phyloP scores from a whole-genome alignment of 1,140 invertebrate genomes.

The Dinothrombium tinctorium region DNA sequence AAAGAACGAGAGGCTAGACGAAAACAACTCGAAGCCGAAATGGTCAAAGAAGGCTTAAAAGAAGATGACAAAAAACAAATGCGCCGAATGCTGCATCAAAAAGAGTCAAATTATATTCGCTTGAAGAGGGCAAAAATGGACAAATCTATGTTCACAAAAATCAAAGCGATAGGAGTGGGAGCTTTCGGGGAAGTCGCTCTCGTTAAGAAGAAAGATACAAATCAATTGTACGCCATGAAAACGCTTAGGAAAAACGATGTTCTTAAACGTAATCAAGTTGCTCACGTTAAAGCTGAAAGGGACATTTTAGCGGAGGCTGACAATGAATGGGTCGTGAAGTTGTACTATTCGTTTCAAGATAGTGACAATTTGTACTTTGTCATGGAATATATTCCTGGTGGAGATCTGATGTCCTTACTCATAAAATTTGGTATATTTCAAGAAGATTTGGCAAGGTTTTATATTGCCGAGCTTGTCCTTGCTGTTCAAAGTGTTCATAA shows the following conservation, averaged over 20 bases:
- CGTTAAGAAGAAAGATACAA: conserved; percentile 81
- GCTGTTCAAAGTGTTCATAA: conserved; percentile 99
- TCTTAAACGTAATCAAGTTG: conserved; percentile 97
- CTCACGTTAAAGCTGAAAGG: conserved; percentile 90
- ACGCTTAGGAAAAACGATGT: conserved; percentile 96
- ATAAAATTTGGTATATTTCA: conserved; percentile 98
- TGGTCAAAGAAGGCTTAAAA: conserved; percentile 66
- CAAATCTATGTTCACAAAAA: conserved; percentile 84
- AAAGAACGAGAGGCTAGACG: conserved; percentile 65
- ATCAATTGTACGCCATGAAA: conserved; percentile 98
- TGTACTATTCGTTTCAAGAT: conserved; percentile 99
- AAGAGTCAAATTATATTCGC: conserved; percentile 87
- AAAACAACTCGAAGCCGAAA: conserved; percentile 80
- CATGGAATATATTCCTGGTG: conserved; percentile 98
- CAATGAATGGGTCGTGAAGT: conserved; percentile 98
- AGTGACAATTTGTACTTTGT: conserved; percentile 95
- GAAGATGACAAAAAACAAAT: conserved; percentile 71
- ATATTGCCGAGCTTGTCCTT: conserved; percentile 89
- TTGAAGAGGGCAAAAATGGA: conserved; percentile 96
- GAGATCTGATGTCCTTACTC: conserved; percentile 98
- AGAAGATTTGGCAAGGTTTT: conserved; percentile 97
- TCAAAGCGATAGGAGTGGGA: conserved; percentile 69
- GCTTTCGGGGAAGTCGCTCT: conserved; percentile 96
- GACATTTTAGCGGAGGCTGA: conserved; percentile 97
- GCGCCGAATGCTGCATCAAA: conserved; percentile 87